phyloP scores from a whole-genome alignment of 2,113 vertebrate species.

The Aegithalos caudatus region DNA sequence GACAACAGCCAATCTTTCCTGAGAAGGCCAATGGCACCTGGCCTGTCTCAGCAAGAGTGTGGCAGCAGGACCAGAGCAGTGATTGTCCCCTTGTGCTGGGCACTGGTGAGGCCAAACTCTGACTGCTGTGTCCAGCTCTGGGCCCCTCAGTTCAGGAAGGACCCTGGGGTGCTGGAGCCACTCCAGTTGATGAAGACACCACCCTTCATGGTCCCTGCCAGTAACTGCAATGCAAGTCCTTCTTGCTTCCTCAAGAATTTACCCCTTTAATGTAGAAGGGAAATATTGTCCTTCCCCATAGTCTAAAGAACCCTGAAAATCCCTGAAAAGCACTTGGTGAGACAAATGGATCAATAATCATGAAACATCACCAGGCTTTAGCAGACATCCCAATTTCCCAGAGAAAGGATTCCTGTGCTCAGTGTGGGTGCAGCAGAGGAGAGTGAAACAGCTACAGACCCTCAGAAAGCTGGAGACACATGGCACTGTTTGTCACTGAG shows the following conservation, averaged over 20 bases:
- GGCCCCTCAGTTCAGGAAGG: neutral
- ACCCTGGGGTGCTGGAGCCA: neutral
- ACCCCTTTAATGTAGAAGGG: neutral
- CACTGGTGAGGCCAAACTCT: neutral
- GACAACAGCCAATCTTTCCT: neutral
- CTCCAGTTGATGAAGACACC: neutral
- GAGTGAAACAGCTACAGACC: neutral
- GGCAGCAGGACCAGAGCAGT: neutral
- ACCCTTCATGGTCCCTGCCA: fast-evolving
- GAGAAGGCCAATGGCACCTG: neutral
- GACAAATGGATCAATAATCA: neutral
- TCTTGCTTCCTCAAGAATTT: neutral
- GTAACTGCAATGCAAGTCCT: neutral
- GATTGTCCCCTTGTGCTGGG: neutral
- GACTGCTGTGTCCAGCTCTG: neutral
- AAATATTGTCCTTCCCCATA: neutral
- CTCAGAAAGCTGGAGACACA: neutral
- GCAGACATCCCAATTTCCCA: neutral
- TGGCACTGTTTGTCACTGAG: neutral
- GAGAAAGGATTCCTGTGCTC: neutral
- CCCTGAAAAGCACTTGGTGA: neutral
- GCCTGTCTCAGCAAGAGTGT: neutral
- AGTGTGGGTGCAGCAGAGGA: neutral
- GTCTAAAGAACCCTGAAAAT: neutral
- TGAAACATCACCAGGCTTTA: neutral